Percentiles rank a stretch among this genome's conserved stretches.
Conservation (phyloP, 1,140 invertebrate species). For the Riptortus pedestris region DNA sequence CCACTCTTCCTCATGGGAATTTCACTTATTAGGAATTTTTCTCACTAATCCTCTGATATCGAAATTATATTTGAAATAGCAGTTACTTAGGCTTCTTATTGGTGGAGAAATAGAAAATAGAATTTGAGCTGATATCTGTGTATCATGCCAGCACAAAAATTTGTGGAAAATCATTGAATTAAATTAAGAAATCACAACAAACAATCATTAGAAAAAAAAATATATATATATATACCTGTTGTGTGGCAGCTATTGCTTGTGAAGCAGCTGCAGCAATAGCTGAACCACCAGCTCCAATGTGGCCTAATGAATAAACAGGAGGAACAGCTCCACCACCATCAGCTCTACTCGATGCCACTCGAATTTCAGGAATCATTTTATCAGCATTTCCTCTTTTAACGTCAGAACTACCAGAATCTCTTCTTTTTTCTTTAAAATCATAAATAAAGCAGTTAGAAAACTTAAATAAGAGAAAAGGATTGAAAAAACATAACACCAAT, state of each 20-base stretch:
- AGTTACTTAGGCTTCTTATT: too few relatives aligned
- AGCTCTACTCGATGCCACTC: not conserved
- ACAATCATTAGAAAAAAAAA: too few relatives aligned
- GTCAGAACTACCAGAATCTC: not conserved
- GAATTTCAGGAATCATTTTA: slow-evolving; percentile 27
- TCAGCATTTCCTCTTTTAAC: slow-evolving; percentile 10
- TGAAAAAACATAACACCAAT: not conserved
- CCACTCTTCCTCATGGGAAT: too few relatives aligned
- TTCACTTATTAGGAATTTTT: too few relatives aligned
- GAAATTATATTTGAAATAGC: too few relatives aligned
- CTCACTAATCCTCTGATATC: too few relatives aligned
- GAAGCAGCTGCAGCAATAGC: slow-evolving; percentile 90
- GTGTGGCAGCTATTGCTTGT: slow-evolving; percentile 90
- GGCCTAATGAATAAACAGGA: slow-evolving; percentile 51
- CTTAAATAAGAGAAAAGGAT: not conserved
- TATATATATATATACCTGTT: too few relatives aligned
- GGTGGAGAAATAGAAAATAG: too few relatives aligned
- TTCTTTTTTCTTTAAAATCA: not conserved
- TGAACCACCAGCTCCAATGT: slow-evolving; percentile 67
- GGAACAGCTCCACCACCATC: slow-evolving; percentile 26
- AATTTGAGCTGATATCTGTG: too few relatives aligned
- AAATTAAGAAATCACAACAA: too few relatives aligned
- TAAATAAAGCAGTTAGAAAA: not conserved
- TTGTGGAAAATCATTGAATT: too few relatives aligned
- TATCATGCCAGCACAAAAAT: too few relatives aligned